Conservation (phyloP, 2,888 invertebrate species). For the Auanema freiburgensis region DNA sequence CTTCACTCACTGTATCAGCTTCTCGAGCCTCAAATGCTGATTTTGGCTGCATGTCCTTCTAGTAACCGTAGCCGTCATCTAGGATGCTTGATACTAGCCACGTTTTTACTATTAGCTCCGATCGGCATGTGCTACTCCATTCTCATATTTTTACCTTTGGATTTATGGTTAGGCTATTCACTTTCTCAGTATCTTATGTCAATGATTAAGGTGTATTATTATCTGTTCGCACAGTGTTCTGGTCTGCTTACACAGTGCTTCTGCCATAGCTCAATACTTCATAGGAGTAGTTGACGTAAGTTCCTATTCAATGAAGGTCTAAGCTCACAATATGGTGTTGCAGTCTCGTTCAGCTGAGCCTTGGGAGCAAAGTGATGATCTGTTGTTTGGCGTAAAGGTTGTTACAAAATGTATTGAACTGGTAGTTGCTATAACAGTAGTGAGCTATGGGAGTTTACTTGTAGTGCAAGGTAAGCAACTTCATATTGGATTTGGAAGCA, state of each 20-base stretch:
- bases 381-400: slow-evolving; percentile 68
- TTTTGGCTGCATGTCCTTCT: slow-evolving; percentile 65
- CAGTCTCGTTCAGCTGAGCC: slow-evolving; percentile 63
- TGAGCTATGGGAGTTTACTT: slow-evolving; percentile 66
- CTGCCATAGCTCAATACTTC: slow-evolving; percentile 68
- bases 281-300: slow-evolving; percentile 53
- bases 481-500: neutral
- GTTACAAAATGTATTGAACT: slow-evolving; percentile 68
- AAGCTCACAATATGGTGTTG: slow-evolving; percentile 8
- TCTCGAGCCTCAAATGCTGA: slow-evolving; percentile 68
- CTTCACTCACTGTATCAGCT: slow-evolving; percentile 70
- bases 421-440: slow-evolving; percentile 69
- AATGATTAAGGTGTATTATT: slow-evolving; percentile 65
- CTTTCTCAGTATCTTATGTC: neutral
- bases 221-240: slow-evolving; percentile 69
- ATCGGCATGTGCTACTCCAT: slow-evolving; percentile 37
- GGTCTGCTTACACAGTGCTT: slow-evolving; percentile 68
- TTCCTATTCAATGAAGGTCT: neutral
- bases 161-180: slow-evolving; percentile 39
- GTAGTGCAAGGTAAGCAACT: slow-evolving; percentile 18
- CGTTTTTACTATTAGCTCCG: slow-evolving; percentile 40
- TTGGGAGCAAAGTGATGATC: slow-evolving; percentile 69
- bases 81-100: slow-evolving; percentile 41
- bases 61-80: slow-evolving; percentile 43
- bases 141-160: slow-evolving; percentile 43